These are phyloP conservation scores for Liparis tanakae DNA, from an alignment of 2,797 vertebrate genomes.

Conservation along the genomic window DNA sequence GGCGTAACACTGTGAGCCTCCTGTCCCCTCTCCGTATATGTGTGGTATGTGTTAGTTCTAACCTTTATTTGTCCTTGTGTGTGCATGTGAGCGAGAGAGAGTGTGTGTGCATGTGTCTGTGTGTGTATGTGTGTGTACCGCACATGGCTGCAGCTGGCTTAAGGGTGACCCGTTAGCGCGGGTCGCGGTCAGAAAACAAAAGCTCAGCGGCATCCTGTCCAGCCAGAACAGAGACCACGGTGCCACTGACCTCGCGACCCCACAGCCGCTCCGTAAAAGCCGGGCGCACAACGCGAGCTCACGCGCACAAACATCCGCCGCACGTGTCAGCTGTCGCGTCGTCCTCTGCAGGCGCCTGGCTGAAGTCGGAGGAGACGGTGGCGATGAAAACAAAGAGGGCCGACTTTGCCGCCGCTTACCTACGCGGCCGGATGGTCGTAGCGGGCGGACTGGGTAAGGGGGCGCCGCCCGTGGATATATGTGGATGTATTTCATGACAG, in stretches of 20 bases:
- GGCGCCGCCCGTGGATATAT: background rate
- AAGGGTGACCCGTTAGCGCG: conserved; percentile 35
- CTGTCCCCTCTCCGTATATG: conserved; percentile 14
- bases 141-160: conserved; percentile 48
- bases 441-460: conserved; percentile 93
- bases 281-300: conserved; percentile 11
- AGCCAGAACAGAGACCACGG: conserved; percentile 15
- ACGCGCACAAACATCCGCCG: conserved; percentile 13
- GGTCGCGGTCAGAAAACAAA: conserved; percentile 44
- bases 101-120: conserved; percentile 11
- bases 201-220: conserved; percentile 53
- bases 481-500: too few species aligned
- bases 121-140: background rate
- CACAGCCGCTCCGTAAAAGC: conserved; percentile 14
- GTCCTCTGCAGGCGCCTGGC: conserved; percentile 85
- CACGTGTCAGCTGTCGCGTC: conserved; percentile 24
- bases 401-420: conserved; percentile 90
- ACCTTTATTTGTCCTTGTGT: conserved; percentile 59
- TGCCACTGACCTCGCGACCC: conserved; percentile 34
- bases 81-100: conserved; percentile 1
- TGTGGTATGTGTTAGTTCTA: conserved; percentile 33
- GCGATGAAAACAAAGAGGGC: conserved; percentile 94
- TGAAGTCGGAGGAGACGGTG: conserved; percentile 91
- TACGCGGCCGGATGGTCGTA: conserved; percentile 90
- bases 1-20: conserved; percentile 3